Percentiles rank a stretch among this genome's conserved stretches.
These are phyloP conservation scores for Xestia xanthographa DNA, from an alignment of 2,888 invertebrate genomes.

Conservation along the genomic window DNA sequence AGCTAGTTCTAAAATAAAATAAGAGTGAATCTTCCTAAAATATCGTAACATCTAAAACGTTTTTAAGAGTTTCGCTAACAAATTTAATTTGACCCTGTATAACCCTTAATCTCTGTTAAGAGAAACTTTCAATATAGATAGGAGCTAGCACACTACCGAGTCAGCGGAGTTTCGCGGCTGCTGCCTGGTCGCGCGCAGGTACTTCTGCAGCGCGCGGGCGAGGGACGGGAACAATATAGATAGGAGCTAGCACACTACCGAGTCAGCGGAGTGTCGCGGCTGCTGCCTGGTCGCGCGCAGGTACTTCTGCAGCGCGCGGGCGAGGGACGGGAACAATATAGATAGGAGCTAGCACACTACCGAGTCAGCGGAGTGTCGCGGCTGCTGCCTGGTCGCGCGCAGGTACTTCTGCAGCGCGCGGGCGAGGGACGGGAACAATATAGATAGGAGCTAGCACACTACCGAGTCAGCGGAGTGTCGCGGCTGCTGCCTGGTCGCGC, in stretches of 20 bases:
- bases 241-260: conserved; percentile 86
- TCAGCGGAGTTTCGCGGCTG: conserved; percentile 99
- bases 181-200: conserved; percentile 97
- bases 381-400: conserved; percentile 98
- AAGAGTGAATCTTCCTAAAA: too few species aligned
- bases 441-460: conserved; percentile 42
- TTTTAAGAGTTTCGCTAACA: background rate
- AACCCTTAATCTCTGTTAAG: background rate
- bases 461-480: conserved; percentile 98
- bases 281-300: conserved; percentile 98
- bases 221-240: conserved; percentile 99
- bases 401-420: conserved; percentile 98
- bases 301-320: conserved; percentile 98
- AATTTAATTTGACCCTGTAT: background rate
- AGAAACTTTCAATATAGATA: background rate
- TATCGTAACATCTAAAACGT: background rate
- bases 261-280: conserved; percentile 98
- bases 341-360: conserved; percentile 81
- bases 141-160: conserved; percentile 87
- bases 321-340: conserved; percentile 99
- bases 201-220: conserved; percentile 98
- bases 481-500: conserved; percentile 98
- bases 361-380: conserved; percentile 98
- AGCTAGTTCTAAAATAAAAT: too few species aligned
- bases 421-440: conserved; percentile 99